phyloP scores from a whole-genome alignment of 1,140 invertebrate genomes.

The Campoletis sonorensis region DNA sequence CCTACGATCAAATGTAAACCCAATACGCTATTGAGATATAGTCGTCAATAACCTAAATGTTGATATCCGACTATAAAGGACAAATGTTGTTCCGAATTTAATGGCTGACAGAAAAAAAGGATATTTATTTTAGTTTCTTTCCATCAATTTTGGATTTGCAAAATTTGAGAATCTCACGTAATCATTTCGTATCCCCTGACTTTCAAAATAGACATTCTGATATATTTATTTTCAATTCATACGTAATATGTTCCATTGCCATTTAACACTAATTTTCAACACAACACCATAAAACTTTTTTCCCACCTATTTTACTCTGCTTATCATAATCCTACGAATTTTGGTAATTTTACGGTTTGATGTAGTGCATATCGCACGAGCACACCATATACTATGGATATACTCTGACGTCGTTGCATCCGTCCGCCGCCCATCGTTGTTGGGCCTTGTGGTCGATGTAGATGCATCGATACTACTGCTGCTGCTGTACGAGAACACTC shows the following conservation, averaged over 20 bases:
- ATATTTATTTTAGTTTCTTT: too few species aligned
- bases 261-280: not conserved
- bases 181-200: too few species aligned
- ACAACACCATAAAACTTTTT: too few species aligned
- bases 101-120: too few species aligned
- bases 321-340: constrained; percentile 15
- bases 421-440: constrained; percentile 42
- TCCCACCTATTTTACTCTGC: not conserved
- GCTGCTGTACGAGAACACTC: constrained; percentile 61
- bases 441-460: constrained; percentile 62
- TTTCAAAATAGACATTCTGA: not conserved
- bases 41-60: too few species aligned
- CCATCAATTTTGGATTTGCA: too few species aligned
- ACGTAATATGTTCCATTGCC: not conserved
- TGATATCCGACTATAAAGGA: too few species aligned
- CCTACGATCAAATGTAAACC: too few species aligned
- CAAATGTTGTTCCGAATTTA: too few species aligned
- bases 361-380: not conserved
- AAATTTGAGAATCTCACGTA: too few species aligned
- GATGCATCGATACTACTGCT: constrained; percentile 61
- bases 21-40: too few species aligned
- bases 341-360: constrained; percentile 9
- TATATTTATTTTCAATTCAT: not conserved
- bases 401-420: constrained; percentile 29
- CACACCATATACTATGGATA: not conserved